Base-by-base conservation (phyloP, 2,113 vertebrate species). In the Hyaena hyaena region DNA sequence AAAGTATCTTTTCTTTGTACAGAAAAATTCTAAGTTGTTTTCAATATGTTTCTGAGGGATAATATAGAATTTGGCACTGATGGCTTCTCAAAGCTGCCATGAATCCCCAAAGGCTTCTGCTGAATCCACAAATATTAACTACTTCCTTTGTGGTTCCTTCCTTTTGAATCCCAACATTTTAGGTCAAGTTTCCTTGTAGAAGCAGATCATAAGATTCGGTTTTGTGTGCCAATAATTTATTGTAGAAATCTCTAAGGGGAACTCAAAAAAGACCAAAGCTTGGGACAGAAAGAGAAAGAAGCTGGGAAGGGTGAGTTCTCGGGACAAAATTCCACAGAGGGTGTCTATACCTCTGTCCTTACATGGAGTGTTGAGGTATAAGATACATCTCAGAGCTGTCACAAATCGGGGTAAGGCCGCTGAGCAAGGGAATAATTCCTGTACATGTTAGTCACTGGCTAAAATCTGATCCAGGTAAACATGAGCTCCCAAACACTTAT, bases 1-100 rank as follows among this genome's bases (percentile, higher is more conserved):
- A 87, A 14, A 93, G 9, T 33, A n/a, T 90, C 19, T 91, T 88
- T 97, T 85, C 16, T 92, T 95, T 15, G 53, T 81, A 28, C 9
- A 87, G 65, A 81, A 76, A 94, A 88, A 91, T 55, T 84, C 10
- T 45, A 48, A 69, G n/a, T 90, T 53, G 10, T 77, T 84, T 91
- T 69, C 35, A 58, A 0, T 68, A 10, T 74, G 9, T 68, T 85
- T 89, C 48, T 53, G 93, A 87, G 80, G 39, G 21, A 48, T 24
- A 74, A 73, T 77, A 80, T n/a, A 95, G 5, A 17, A 68, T n/a
- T 77, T 86, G 15, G 48, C 17, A 48, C 33, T 88, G 26, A 26
- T 74, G 53, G 17, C 23, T 63, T 61, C 50, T 88, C 89, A 84
- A 55, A 76, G 50, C 53, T 80, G 35, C 61, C 35, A 28, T 12